Evolutionary conservation across 2,888 invertebrate genomes (phyloP).

Genomic region (Liopterus haemorrhoidalis): DNA sequence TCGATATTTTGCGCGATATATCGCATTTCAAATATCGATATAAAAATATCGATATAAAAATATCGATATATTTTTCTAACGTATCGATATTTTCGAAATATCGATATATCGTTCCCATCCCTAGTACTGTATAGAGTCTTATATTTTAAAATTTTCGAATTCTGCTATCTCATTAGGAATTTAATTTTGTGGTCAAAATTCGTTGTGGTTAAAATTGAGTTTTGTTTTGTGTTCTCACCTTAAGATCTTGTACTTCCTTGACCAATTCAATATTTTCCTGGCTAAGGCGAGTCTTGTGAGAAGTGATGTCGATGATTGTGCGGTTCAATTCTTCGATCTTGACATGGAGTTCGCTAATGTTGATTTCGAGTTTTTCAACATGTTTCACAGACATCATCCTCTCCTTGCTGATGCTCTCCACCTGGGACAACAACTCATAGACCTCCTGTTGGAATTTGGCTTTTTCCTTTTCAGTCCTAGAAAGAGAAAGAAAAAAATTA

Average conservation of each 20-base stretch:
- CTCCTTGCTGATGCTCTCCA: slow-evolving; percentile 92
- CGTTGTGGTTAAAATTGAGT: not conserved
- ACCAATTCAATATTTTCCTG: slow-evolving; percentile 89
- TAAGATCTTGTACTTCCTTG: slow-evolving; percentile 96
- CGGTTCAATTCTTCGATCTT: slow-evolving; percentile 96
- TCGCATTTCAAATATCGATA: no score
- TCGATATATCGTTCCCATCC: no score
- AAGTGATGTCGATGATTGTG: slow-evolving; percentile 95
- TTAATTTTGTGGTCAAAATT: no score
- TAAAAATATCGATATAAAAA: no score
- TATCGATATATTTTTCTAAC: no score
- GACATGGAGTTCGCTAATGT: slow-evolving; percentile 86
- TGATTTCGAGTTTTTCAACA: slow-evolving; percentile 86
- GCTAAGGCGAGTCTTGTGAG: slow-evolving; percentile 91
- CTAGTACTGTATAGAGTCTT: no score
- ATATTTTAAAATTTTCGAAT: no score
- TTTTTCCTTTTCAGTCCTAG: slow-evolving; percentile 97
- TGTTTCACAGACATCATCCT: slow-evolving; percentile 73
- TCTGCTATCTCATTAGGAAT: no score
- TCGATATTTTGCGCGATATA: no score
- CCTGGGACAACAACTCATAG: slow-evolving; percentile 92
- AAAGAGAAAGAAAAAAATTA: no score
- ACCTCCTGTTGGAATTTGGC: slow-evolving; percentile 97
- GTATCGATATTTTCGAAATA: no score
- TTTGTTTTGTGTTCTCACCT: no score